Conservation (phyloP, 1,140 invertebrate species). For the Drosophila subpulchrella region DNA sequence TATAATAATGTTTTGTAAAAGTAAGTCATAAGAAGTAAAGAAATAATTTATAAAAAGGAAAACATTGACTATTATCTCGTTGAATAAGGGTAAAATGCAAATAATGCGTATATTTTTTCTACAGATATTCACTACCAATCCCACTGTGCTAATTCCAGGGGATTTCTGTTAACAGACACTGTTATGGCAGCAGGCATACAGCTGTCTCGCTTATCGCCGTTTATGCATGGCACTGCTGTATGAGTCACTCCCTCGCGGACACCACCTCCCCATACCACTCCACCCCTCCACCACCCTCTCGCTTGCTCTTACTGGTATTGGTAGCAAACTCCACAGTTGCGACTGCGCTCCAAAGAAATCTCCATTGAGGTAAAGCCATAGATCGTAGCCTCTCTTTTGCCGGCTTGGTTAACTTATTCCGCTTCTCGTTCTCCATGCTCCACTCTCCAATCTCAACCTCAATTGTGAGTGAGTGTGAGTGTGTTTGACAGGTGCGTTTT, state of each 20-base stretch:
- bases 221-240: constrained; percentile 30
- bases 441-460: neutral
- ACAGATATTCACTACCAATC: no score
- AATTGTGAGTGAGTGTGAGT: constrained; percentile 7
- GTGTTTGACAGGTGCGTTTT: constrained; percentile 76
- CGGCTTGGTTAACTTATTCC: constrained; percentile 26
- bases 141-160: constrained; percentile 1
- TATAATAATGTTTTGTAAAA: no score
- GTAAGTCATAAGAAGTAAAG: no score
- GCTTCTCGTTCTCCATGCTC: constrained; percentile 4
- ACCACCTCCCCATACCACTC: neutral
- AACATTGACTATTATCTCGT: no score
- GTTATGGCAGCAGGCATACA: constrained; percentile 20
- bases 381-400: constrained; percentile 21
- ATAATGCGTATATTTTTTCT: no score
- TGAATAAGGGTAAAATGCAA: no score
- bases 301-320: neutral
- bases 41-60: no score
- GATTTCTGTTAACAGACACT: constrained; percentile 5
- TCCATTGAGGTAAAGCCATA: constrained; percentile 24
- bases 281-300: neutral
- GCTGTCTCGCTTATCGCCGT: constrained; percentile 32
- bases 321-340: constrained; percentile 17
- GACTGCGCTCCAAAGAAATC: constrained; percentile 38
- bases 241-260: constrained; percentile 32